Percentiles rank a stretch among this genome's conserved stretches.
Evolutionary conservation across 2,888 invertebrate genomes (phyloP).

Genomic region (Pyrochroa serraticornis): DNA sequence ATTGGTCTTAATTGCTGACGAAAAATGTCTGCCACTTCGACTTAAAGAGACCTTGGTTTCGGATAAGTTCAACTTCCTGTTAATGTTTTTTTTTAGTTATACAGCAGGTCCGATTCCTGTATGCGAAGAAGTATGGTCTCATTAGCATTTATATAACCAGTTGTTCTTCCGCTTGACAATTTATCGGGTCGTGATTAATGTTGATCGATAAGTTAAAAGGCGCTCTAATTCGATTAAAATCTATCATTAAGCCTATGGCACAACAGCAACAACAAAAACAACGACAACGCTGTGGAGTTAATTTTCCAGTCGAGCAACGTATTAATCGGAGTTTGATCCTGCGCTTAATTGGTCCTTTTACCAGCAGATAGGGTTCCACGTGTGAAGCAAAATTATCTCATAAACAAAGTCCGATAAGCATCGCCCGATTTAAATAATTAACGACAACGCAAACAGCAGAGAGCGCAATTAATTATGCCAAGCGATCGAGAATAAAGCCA

Average conservation of each 20-base stretch:
- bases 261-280: constrained; percentile 14
- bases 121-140: too few species aligned
- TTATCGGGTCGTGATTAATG: background rate
- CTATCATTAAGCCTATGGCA: constrained; percentile 9
- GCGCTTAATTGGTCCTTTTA: constrained; percentile 20
- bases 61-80: too few species aligned
- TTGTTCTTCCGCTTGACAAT: too few species aligned
- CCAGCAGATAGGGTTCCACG: constrained; percentile 12
- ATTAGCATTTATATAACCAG: too few species aligned
- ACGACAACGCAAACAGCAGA: too few species aligned
- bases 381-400: constrained; percentile 22
- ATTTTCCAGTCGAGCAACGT: constrained; percentile 23
- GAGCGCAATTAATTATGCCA: too few species aligned
- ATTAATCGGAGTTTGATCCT: constrained; percentile 22
- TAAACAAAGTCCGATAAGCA: constrained; percentile 19
- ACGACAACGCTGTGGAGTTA: constrained; percentile 2
- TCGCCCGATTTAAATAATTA: constrained; percentile 15
- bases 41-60: too few species aligned
- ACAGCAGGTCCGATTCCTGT: too few species aligned
- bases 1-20: too few species aligned
- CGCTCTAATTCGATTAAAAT: constrained; percentile 17
- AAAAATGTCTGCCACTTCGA: too few species aligned
- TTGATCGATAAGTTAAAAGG: constrained; percentile 7
- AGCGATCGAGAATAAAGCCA: too few species aligned
- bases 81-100: too few species aligned